phyloP scores from a whole-genome alignment of 2,797 vertebrate genomes.

The Sphenopsis melanotis region DNA sequence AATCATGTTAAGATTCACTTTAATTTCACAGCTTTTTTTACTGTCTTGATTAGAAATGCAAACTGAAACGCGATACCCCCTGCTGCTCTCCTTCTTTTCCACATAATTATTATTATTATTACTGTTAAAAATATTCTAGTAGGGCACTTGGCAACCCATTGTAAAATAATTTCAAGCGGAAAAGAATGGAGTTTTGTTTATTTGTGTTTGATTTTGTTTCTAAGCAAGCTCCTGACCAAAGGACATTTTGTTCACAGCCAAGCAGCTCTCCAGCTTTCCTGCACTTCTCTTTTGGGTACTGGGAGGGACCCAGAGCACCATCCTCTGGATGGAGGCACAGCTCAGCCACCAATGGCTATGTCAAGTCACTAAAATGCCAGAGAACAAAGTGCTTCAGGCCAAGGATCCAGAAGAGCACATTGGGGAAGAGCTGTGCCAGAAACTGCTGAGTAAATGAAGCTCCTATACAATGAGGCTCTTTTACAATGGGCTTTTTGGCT shows the following conservation, averaged over 20 bases:
- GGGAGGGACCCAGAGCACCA: background rate
- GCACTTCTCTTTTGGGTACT: background rate
- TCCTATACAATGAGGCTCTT: background rate
- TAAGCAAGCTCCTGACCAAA: background rate
- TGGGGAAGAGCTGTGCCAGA: background rate
- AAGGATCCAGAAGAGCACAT: background rate
- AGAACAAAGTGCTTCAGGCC: background rate
- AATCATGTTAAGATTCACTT: constrained; percentile 27
- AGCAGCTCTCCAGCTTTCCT: background rate
- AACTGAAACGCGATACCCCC: background rate
- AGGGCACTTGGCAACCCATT: background rate
- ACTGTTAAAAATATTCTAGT: background rate
- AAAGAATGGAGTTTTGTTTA: background rate
- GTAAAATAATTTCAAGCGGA: background rate
- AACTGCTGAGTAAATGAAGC: background rate
- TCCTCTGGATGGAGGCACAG: background rate
- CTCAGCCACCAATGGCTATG: background rate
- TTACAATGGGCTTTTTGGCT: background rate
- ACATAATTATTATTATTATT: background rate
- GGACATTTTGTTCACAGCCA: background rate
- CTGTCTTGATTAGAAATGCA: background rate
- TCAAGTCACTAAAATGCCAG: background rate
- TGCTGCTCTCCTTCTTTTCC: background rate
- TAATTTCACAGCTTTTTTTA: constrained; percentile 32
- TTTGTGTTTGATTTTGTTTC: background rate